phyloP scores from a whole-genome alignment of 2,113 vertebrate species.

The Phyllostomus discolor region DNA sequence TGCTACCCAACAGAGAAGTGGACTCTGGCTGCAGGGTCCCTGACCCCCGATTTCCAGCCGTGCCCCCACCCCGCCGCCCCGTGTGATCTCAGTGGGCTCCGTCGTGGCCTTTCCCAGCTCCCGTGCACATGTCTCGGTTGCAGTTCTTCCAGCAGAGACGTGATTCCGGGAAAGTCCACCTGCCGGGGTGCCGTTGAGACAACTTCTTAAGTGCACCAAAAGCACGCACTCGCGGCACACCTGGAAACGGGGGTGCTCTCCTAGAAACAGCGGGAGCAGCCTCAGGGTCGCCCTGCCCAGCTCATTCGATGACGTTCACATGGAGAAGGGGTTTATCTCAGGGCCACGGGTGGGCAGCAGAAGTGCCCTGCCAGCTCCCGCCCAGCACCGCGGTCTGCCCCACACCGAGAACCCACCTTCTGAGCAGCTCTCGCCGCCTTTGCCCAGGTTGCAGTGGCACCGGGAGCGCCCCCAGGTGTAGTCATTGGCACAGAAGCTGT shows the following conservation, averaged over 20 bases:
- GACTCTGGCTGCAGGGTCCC: not conserved
- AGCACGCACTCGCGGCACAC: not conserved
- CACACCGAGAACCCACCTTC: constrained; percentile 81
- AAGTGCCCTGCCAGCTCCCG: not conserved
- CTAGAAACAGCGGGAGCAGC: not conserved
- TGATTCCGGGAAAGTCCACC: not conserved
- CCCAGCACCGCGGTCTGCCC: not conserved
- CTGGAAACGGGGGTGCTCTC: not conserved
- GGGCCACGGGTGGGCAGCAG: not conserved
- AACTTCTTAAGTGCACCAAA: not conserved
- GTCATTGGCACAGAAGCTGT: constrained; percentile 94
- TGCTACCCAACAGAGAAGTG: not conserved
- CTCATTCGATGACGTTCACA: not conserved
- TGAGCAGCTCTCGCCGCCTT: constrained; percentile 85
- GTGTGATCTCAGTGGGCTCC: too few relatives aligned
- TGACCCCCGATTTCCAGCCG: not conserved
- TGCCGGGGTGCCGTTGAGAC: not conserved
- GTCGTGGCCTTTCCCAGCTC: too few relatives aligned
- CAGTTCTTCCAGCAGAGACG: not conserved
- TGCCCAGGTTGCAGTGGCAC: constrained; percentile 94
- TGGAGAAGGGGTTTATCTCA: not conserved
- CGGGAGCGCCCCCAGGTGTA: constrained; percentile 87
- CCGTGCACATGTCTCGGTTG: not conserved
- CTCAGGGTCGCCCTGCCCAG: not conserved
- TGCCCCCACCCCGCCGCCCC: not conserved